Conservation (phyloP, 2,888 invertebrate genomes). For the Drosophila koepferae region DNA sequence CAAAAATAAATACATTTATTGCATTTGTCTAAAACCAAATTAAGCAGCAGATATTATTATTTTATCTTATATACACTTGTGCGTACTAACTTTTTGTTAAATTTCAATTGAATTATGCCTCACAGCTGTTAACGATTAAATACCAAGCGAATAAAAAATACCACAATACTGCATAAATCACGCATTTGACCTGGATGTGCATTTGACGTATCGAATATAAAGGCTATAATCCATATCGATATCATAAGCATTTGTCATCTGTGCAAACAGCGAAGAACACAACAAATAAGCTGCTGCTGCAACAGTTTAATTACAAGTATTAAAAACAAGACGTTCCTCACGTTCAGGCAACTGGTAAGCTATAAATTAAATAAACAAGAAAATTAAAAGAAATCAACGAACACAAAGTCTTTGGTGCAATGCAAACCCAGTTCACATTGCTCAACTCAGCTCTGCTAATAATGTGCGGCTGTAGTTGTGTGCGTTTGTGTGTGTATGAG, state of each 20-base stretch:
- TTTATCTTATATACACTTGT: no score
- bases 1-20: not conserved
- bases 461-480: slow-evolving; percentile 13
- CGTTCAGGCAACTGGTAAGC: slow-evolving; percentile 62
- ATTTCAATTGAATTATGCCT: not conserved
- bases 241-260: slow-evolving; percentile 51
- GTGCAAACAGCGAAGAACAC: slow-evolving; percentile 54
- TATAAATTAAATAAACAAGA: not conserved
- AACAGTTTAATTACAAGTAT: slow-evolving; percentile 52
- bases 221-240: slow-evolving; percentile 49
- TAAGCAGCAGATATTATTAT: not conserved
- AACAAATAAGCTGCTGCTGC: slow-evolving; percentile 40
- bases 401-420: not conserved
- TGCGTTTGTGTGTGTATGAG: slow-evolving; percentile 55
- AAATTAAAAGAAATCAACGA: not conserved
- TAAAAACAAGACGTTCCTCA: slow-evolving; percentile 30
- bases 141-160: slow-evolving; percentile 5
- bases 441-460: not conserved
- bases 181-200: not conserved
- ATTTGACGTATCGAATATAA: slow-evolving; percentile 32
- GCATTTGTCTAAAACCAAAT: no score
- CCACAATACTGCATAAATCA: slow-evolving; percentile 7
- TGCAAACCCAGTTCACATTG: not conserved
- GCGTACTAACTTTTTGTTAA: no score
- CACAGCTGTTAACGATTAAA: not conserved